Evolutionary conservation across 2,797 vertebrate genomes (phyloP).

Genomic region (Pelodytes ibericus): DNA sequence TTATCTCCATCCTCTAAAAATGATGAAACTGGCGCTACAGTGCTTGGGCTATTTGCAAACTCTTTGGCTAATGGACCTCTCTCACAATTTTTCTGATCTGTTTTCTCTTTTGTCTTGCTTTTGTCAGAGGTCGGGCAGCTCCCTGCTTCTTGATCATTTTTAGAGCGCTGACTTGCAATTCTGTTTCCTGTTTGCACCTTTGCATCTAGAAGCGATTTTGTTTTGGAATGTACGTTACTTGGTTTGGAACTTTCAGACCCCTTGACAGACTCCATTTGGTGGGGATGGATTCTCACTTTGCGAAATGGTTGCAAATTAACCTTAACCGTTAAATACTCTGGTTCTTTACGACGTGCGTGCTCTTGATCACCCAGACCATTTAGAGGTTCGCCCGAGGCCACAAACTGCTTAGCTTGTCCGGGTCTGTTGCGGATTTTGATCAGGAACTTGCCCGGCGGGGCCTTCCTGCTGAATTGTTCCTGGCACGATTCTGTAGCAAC

Average conservation of each 20-base stretch:
- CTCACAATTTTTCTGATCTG: neutral
- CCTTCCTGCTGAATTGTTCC: slow-evolving; percentile 40
- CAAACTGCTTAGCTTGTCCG: slow-evolving; percentile 32
- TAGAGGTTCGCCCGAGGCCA: slow-evolving; percentile 21
- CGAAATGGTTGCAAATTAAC: slow-evolving; percentile 77
- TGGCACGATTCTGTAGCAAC: slow-evolving; percentile 45
- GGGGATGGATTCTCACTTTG: slow-evolving; percentile 78
- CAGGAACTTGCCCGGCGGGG: slow-evolving; percentile 48
- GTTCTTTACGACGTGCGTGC: slow-evolving; percentile 55
- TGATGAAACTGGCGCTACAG: neutral
- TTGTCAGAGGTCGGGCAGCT: slow-evolving; percentile 1
- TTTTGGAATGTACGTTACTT: slow-evolving; percentile 31
- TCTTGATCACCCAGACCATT: slow-evolving; percentile 17
- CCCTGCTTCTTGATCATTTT: neutral
- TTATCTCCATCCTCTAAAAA: slow-evolving; percentile 6
- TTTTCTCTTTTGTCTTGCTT: neutral
- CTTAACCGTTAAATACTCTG: slow-evolving; percentile 73
- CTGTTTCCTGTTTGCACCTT: slow-evolving; percentile 18
- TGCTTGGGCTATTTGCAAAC: neutral
- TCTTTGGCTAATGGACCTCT: neutral
- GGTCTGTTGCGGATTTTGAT: slow-evolving; percentile 32
- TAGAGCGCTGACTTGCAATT: neutral
- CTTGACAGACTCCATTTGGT: slow-evolving; percentile 44
- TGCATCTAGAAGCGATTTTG: slow-evolving; percentile 5
- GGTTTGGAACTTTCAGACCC: slow-evolving; percentile 15